These are phyloP conservation scores for Lepus oiostolus DNA, from an alignment of 2,797 vertebrate genomes.

Conservation along the genomic window DNA sequence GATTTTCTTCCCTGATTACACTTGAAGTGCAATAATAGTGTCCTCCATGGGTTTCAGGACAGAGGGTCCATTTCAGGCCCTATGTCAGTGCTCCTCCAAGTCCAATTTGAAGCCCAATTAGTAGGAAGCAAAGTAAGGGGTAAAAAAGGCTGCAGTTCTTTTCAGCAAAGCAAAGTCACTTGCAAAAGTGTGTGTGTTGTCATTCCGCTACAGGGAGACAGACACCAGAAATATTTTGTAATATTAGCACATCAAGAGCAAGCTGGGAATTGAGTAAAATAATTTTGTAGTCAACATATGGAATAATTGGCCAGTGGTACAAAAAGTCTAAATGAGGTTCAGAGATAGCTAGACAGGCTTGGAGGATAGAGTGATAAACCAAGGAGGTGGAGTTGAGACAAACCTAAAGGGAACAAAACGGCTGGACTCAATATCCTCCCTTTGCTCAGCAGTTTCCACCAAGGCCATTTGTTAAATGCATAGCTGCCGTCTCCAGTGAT, in stretches of 20 bases:
- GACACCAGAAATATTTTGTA: conserved; percentile 75
- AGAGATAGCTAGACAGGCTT: conserved; percentile 86
- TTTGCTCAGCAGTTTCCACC: conserved; percentile 85
- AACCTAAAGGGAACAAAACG: conserved; percentile 78
- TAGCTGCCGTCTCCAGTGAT: conserved; percentile 79
- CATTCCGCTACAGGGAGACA: conserved; percentile 31
- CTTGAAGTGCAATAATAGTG: neutral
- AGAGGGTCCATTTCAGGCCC: neutral
- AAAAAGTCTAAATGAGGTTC: conserved; percentile 88
- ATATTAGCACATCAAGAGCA: conserved; percentile 82
- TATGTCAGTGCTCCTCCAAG: neutral
- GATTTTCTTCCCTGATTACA: neutral
- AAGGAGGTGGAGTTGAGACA: conserved; percentile 82
- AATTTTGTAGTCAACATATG: conserved; percentile 88
- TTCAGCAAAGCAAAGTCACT: conserved; percentile 50
- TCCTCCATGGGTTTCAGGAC: neutral
- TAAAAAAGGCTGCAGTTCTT: conserved; percentile 13
- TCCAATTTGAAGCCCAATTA: conserved; percentile 54
- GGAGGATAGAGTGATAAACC: conserved; percentile 85
- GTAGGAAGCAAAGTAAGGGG: neutral
- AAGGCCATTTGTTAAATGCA: conserved; percentile 81
- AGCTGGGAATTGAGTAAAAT: conserved; percentile 84
- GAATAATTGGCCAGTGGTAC: conserved; percentile 88
- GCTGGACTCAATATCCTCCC: conserved; percentile 77
- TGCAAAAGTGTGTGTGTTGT: conserved; percentile 42